Evolutionary conservation across 2,113 vertebrate genomes (phyloP).

Genomic region (Amphiprion percula): DNA sequence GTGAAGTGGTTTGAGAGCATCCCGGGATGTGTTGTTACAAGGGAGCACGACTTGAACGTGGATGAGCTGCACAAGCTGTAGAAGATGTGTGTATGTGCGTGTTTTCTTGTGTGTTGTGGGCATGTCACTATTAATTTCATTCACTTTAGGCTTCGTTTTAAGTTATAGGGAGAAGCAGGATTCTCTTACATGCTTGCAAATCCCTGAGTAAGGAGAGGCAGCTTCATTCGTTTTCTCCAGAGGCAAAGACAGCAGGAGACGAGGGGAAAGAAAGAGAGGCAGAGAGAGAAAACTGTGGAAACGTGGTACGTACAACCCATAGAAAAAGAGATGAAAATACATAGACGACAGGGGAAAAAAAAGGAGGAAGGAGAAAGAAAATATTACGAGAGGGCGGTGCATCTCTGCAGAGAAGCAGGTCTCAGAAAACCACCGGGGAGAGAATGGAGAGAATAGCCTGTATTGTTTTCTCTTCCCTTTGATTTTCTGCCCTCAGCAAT

Average conservation of each 20-base stretch:
- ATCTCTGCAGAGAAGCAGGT: slow-evolving; percentile 42
- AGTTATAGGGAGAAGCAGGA: slow-evolving; percentile 64
- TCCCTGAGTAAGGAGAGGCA: slow-evolving; percentile 51
- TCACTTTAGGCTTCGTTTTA: slow-evolving; percentile 67
- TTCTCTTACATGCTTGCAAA: slow-evolving; percentile 56
- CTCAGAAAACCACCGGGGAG: slow-evolving; percentile 58
- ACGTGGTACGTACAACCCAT: not conserved
- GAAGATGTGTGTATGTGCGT: slow-evolving; percentile 24
- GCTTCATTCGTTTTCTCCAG: slow-evolving; percentile 35
- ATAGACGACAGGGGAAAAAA: slow-evolving; percentile 4
- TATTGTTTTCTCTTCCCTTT: slow-evolving; percentile 76
- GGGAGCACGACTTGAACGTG: slow-evolving; percentile 44
- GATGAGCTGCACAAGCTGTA: slow-evolving; percentile 17
- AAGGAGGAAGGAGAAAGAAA: slow-evolving; percentile 28
- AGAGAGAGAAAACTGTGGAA: slow-evolving; percentile 14
- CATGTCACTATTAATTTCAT: slow-evolving; percentile 67
- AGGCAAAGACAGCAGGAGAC: not conserved
- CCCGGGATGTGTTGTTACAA: slow-evolving; percentile 45
- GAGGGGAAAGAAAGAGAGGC: not conserved
- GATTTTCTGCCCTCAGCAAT: slow-evolving; percentile 75
- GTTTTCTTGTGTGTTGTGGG: slow-evolving; percentile 12
- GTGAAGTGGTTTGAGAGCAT: slow-evolving; percentile 32
- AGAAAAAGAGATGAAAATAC: slow-evolving; percentile 12
- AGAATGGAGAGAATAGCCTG: slow-evolving; percentile 58
- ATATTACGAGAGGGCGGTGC: slow-evolving; percentile 23